These are phyloP conservation scores for Ylistrum balloti DNA, from an alignment of 1,140 invertebrate species.

Conservation along the genomic window DNA sequence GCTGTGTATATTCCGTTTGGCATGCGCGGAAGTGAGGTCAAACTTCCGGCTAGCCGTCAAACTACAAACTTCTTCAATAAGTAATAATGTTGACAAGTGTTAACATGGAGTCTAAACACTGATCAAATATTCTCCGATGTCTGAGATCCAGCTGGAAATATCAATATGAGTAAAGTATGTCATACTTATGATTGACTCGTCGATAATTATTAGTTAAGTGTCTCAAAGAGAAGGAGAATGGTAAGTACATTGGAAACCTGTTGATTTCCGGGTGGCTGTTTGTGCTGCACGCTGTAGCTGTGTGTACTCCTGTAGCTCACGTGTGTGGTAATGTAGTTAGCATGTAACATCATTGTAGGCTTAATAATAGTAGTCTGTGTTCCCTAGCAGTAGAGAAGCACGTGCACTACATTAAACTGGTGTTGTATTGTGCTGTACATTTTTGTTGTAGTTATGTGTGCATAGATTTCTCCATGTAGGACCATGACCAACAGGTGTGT, in stretches of 20 bases:
- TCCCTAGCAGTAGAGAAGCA: too few species aligned
- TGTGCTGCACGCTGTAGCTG: constrained; percentile 22
- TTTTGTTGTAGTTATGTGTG: too few species aligned
- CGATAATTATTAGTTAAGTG: neutral
- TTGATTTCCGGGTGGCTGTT: constrained; percentile 27
- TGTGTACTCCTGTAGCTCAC: constrained; percentile 11
- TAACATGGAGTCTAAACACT: neutral
- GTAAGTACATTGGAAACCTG: neutral
- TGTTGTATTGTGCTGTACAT: too few species aligned
- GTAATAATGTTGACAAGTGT: neutral
- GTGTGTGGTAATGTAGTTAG: constrained; percentile 34
- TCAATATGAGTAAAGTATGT: constrained; percentile 25
- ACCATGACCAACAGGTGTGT: too few species aligned
- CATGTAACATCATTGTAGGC: neutral
- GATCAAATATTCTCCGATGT: neutral
- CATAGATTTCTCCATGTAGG: too few species aligned
- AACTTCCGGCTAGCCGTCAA: constrained; percentile 37
- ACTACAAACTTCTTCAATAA: neutral
- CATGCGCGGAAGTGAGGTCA: constrained; percentile 36
- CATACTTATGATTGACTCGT: neutral
- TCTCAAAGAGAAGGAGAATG: neutral
- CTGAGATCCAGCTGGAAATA: neutral
- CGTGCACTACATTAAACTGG: too few species aligned
- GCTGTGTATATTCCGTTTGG: neutral
- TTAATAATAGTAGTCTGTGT: too few species aligned